A percentile compares a stretch with the other conserved stretches of the same genome.
phyloP scores from a whole-genome alignment of 2,888 invertebrate genomes.

The Tenthredo scrophulariae region DNA sequence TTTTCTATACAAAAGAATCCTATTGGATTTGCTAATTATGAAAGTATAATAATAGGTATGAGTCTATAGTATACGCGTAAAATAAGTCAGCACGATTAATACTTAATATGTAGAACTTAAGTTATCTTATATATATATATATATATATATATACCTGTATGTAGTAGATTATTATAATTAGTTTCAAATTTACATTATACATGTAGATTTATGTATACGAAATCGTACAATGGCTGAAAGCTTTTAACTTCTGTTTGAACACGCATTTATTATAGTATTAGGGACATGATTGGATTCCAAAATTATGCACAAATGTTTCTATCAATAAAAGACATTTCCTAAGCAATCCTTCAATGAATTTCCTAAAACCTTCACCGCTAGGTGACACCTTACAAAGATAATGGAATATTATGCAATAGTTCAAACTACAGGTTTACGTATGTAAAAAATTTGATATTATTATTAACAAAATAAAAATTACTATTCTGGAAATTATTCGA shows the following conservation, averaged over 20 bases:
- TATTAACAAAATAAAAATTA: background rate
- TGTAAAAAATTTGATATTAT: background rate
- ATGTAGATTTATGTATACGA: background rate
- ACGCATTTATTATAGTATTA: slow-evolving; percentile 5
- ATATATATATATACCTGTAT: background rate
- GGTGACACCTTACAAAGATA: background rate
- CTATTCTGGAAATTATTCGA: background rate
- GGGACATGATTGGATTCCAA: slow-evolving; percentile 1
- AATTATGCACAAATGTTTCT: slow-evolving; percentile 19
- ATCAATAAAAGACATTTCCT: slow-evolving; percentile 29
- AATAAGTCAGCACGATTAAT: slow-evolving; percentile 40
- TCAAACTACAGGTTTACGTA: background rate
- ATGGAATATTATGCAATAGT: background rate
- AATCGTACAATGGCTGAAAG: background rate
- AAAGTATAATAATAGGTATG: slow-evolving; percentile 33
- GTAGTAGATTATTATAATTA: background rate
- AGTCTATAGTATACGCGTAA: background rate
- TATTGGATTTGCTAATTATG: slow-evolving; percentile 28
- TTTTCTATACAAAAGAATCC: slow-evolving; percentile 14
- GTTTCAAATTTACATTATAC: slow-evolving; percentile 22
- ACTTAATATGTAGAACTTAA: slow-evolving; percentile 21
- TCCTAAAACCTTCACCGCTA: background rate
- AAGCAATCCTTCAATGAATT: background rate
- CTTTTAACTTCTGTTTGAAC: slow-evolving; percentile 19
- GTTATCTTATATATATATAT: background rate